Conservation (phyloP, 2,797 vertebrate genomes). For the Tenualosa ilisha region DNA sequence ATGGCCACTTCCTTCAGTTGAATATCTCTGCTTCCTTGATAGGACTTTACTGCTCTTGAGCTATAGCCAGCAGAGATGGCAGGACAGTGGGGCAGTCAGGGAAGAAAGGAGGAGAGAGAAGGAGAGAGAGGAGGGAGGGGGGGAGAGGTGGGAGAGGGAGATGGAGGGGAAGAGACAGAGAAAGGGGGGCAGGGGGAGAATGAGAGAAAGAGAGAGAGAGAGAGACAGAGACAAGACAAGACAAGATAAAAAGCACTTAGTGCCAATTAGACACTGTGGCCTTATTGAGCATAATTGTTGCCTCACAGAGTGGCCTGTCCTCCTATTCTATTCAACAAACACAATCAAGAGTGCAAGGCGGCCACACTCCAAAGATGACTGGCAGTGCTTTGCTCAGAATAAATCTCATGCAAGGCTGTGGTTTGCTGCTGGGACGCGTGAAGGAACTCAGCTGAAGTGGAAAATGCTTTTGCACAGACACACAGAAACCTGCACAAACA, state of each 20-base stretch:
- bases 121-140: not conserved
- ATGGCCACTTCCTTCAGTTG: not conserved
- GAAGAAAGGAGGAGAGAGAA: not conserved
- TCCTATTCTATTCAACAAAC: not conserved
- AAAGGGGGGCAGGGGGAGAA: not conserved
- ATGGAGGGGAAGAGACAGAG: not conserved
- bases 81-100: not conserved
- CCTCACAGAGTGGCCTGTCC: not conserved
- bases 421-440: not conserved
- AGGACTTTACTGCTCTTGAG: not conserved
- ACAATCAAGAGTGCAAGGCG: not conserved
- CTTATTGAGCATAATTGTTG: not conserved
- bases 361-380: not conserved
- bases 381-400: not conserved
- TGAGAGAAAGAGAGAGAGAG: not conserved
- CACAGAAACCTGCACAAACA: not conserved
- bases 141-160: not conserved
- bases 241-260: slow-evolving; percentile 2
- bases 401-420: not conserved
- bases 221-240: not conserved
- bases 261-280: not conserved
- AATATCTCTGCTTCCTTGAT: not conserved
- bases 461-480: slow-evolving; percentile 9
- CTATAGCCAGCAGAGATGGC: not conserved
- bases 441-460: not conserved